phyloP scores from a whole-genome alignment of 2,888 invertebrate species.

The Meiosimyza platycephala region DNA sequence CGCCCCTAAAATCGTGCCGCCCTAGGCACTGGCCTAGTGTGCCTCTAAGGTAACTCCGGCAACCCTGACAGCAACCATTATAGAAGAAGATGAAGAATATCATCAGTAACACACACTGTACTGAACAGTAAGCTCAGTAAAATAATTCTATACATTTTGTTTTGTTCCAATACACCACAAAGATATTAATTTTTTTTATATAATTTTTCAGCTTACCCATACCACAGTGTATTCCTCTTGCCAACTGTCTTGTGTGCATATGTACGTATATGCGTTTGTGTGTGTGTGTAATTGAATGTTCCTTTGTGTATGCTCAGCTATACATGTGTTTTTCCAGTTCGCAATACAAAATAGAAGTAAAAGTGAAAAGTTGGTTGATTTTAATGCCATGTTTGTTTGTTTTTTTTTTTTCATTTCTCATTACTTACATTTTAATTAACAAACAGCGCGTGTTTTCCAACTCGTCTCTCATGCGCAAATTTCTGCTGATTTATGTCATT shows the following conservation, averaged over 20 bases:
- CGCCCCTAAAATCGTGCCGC: too few relatives aligned
- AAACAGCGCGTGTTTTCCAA: constrained; percentile 26
- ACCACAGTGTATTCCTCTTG: not conserved
- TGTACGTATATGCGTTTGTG: not conserved
- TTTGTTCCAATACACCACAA: too few relatives aligned
- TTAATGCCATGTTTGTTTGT: constrained; percentile 17
- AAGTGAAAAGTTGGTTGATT: not conserved
- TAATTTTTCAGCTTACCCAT: too few relatives aligned
- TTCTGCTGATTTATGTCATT: constrained; percentile 22
- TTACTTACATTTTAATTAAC: constrained; percentile 30
- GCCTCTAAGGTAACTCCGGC: too few relatives aligned
- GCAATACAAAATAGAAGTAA: not conserved
- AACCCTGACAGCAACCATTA: too few relatives aligned
- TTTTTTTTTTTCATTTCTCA: constrained; percentile 27
- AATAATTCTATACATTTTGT: too few relatives aligned
- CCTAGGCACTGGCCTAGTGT: too few relatives aligned
- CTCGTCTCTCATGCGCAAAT: constrained; percentile 26
- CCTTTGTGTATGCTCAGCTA: not conserved
- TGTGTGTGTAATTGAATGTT: not conserved
- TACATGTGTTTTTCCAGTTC: not conserved
- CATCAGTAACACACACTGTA: too few relatives aligned
- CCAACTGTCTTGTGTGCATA: not conserved
- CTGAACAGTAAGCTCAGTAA: too few relatives aligned
- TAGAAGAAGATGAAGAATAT: too few relatives aligned
- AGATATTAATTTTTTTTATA: too few relatives aligned